A percentile compares a stretch with the other conserved stretches of the same genome.
Evolutionary conservation across 2,113 vertebrate species (phyloP).

Genomic region (Dinomys branickii): DNA sequence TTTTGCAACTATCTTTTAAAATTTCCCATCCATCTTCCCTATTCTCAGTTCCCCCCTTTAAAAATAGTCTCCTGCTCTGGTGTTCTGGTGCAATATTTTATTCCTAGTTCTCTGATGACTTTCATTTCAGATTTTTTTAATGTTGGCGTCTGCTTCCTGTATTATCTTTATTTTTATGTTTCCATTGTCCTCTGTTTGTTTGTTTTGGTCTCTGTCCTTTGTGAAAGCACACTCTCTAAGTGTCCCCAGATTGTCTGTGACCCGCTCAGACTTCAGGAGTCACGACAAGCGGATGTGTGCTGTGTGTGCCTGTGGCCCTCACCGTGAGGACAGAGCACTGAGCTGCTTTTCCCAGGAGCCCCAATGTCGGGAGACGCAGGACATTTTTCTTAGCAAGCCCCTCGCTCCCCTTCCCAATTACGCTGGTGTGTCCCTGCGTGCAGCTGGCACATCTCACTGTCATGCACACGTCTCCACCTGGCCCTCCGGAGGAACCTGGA

Average conservation of each 20-base stretch:
- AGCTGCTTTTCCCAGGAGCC: neutral
- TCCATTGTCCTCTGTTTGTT: neutral
- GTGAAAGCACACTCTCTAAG: neutral
- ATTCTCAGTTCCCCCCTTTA: conserved; percentile 29
- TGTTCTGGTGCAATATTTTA: neutral
- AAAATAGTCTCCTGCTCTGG: neutral
- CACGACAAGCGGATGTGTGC: too few relatives aligned
- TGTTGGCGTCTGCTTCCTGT: neutral
- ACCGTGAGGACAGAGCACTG: neutral
- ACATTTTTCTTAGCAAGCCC: neutral
- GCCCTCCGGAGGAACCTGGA: neutral
- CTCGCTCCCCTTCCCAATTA: neutral
- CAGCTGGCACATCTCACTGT: neutral
- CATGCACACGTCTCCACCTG: neutral
- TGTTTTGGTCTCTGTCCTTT: neutral
- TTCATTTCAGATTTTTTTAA: neutral
- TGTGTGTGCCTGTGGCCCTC: too few relatives aligned
- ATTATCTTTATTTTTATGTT: neutral
- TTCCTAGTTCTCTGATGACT: neutral
- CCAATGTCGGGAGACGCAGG: neutral
- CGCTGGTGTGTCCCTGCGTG: neutral
- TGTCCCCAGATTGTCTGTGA: neutral
- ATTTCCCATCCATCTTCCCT: neutral
- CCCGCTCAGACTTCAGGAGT: neutral
- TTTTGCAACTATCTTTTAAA: neutral